Base-by-base conservation (phyloP, 2,797 vertebrate species). In the Geotrypetes seraphini region DNA sequence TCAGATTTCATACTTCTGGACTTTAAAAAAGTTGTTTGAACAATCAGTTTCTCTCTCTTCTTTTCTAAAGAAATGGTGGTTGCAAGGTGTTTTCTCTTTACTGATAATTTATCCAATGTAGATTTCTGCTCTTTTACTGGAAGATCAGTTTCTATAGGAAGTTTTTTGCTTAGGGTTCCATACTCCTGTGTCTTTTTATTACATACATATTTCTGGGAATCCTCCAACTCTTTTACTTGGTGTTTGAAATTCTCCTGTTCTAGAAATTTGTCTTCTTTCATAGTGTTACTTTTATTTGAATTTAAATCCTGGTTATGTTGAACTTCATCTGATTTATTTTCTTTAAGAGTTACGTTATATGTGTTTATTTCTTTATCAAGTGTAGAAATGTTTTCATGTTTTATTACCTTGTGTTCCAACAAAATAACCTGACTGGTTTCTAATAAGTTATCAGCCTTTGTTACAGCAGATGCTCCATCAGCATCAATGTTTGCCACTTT, bases 81-180 rank as follows among this genome's bases (percentile, higher is more conserved):
- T 19, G 43, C 24, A 10, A 38, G 13, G 0, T 46, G 21, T 1
- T 38, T 29, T 36, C 46, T 11, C 5, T 47, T 21, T 42, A 15
- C 45, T 50, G 43, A 19, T 16, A 6, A 20, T 40, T 28, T 41
- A 17, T 23, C 36, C n/a, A n/a, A n/a, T n/a, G n/a, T n/a, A 33
- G 20, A 12, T 12, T 28, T 52, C 45, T 28, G 7, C 2, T 17
- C 34, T 36, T 16, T 42, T 53, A 30, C 49, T 57, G 48, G 19
- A 34, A 3, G 25, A 22, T 31, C 19, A 6, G 1, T 19, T 16
- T 36, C 5, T 10, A 1, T n/a, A n/a, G n/a, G n/a, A n/a, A n/a
- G n/a, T n/a, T n/a, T n/a, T n/a, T n/a, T n/a, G n/a, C n/a, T n/a
- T n/a, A n/a, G n/a, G n/a, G n/a, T n/a, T n/a, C n/a, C n/a, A n/a